Percentiles rank a stretch among this genome's conserved stretches.
These are phyloP conservation scores for Centropristis striata DNA, from an alignment of 2,113 vertebrate genomes.

Conservation along the genomic window DNA sequence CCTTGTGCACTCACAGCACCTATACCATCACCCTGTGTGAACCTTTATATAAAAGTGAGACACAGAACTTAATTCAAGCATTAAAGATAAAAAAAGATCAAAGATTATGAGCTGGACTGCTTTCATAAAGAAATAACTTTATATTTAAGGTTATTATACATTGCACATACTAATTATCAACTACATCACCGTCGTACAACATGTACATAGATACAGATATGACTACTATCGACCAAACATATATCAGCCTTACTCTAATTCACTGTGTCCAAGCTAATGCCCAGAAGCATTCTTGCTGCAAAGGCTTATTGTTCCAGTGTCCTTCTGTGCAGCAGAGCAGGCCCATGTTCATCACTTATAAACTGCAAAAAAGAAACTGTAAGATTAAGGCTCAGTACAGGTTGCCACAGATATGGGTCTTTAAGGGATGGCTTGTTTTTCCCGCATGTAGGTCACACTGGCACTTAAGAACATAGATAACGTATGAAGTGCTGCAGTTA, in stretches of 20 bases:
- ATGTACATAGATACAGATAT: no score
- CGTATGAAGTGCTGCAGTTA: conserved; percentile 24
- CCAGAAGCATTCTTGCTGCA: background rate
- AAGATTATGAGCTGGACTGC: no score
- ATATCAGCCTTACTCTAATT: no score
- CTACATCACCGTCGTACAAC: no score
- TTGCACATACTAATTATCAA: no score
- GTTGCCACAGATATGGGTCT: conserved; percentile 20
- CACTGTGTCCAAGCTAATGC: background rate
- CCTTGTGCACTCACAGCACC: background rate
- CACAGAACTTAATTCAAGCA: background rate
- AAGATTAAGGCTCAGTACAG: background rate
- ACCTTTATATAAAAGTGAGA: background rate
- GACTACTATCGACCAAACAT: no score
- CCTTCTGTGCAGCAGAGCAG: background rate
- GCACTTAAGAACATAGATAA: conserved; percentile 27
- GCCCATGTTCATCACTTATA: background rate
- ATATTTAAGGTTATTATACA: no score
- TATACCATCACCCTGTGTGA: background rate
- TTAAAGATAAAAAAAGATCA: background rate
- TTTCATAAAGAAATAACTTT: no score
- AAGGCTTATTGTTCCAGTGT: background rate
- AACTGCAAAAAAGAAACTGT: background rate
- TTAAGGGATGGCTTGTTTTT: conserved; percentile 33
- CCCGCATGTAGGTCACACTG: conserved; percentile 27